Percentiles rank a stretch among this genome's conserved stretches.
phyloP scores from a whole-genome alignment of 2,113 vertebrate species.

The Microtus ochrogaster region DNA sequence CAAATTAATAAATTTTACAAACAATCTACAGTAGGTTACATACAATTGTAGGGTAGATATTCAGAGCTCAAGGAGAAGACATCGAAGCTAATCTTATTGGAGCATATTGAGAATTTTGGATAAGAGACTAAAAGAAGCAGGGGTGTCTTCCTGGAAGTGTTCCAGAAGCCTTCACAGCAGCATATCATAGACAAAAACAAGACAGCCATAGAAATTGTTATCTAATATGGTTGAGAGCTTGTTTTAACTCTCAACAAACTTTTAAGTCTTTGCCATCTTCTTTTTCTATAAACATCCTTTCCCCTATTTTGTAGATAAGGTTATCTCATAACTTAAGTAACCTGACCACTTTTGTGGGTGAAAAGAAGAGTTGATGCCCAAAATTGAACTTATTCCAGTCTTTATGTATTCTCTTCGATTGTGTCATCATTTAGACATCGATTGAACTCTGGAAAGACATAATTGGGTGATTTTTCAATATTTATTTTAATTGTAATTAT shows the following conservation, averaged over 20 bases:
- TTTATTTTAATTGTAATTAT: background rate
- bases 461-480: background rate
- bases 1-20: slow-evolving; percentile 49
- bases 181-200: background rate
- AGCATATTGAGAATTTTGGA: background rate
- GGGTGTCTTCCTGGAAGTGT: background rate
- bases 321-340: background rate
- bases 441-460: background rate
- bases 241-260: slow-evolving; percentile 2
- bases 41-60: background rate
- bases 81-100: background rate
- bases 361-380: background rate
- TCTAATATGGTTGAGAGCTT: background rate
- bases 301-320: background rate
- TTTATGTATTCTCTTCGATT: background rate
- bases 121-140: background rate
- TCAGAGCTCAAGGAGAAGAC: background rate
- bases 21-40: background rate
- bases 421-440: background rate
- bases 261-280: background rate
- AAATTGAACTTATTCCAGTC: slow-evolving; percentile 22
- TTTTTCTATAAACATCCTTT: background rate
- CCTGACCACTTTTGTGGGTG: background rate
- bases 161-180: background rate
- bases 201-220: background rate